Evolutionary conservation across 1,140 invertebrate genomes (phyloP).

Genomic region (Oedothorax gibbosus): DNA sequence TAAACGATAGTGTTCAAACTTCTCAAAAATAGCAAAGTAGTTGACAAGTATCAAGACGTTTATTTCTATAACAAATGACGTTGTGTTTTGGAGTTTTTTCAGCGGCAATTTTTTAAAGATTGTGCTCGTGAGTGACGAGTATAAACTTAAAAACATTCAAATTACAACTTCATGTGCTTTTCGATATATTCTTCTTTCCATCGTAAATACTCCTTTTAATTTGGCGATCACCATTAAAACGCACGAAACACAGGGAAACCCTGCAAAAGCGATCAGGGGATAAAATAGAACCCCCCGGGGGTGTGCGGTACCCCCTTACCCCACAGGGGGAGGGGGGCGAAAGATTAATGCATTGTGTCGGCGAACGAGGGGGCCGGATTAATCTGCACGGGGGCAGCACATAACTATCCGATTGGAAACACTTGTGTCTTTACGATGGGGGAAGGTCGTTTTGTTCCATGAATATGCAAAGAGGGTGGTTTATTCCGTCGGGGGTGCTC

Average conservation of each 20-base stretch:
- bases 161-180: too few species aligned
- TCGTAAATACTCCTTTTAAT: neutral
- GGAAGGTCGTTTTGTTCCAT: slow-evolving; percentile 43
- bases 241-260: slow-evolving; percentile 19
- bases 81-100: too few species aligned
- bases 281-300: slow-evolving; percentile 57
- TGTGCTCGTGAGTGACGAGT: too few species aligned
- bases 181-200: too few species aligned
- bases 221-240: neutral
- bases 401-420: slow-evolving; percentile 61
- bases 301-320: slow-evolving; percentile 52
- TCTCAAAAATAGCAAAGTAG: too few species aligned
- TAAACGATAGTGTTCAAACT: too few species aligned
- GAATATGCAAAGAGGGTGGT: slow-evolving; percentile 57
- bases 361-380: slow-evolving; percentile 56
- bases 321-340: slow-evolving; percentile 32
- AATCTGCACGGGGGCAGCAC: slow-evolving; percentile 58
- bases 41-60: too few species aligned
- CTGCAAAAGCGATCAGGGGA: slow-evolving; percentile 50
- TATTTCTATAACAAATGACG: too few species aligned
- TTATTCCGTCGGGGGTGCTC: slow-evolving; percentile 14
- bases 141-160: too few species aligned
- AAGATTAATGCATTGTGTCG: slow-evolving; percentile 61
- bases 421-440: slow-evolving; percentile 55
- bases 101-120: too few species aligned